These are phyloP conservation scores for Morpho deidamia DNA, from an alignment of 2,888 invertebrate genomes.

Conservation along the genomic window DNA sequence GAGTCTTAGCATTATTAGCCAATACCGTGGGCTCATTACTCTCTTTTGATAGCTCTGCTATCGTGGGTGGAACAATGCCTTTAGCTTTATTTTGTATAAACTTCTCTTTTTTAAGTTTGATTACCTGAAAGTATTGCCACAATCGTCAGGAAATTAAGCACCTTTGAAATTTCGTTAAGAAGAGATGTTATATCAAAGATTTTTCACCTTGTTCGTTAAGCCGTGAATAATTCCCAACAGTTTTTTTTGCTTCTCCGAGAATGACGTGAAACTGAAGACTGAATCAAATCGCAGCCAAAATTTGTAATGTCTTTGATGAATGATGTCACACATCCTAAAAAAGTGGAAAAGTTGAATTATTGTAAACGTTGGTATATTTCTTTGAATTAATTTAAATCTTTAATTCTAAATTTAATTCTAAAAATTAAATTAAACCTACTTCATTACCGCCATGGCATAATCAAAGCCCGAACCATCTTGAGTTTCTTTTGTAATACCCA, in stretches of 20 bases:
- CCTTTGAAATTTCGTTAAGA: no score
- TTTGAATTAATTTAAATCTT: no score
- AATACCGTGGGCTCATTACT: constrained; percentile 45
- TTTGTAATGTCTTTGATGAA: constrained; percentile 87
- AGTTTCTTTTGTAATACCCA: constrained; percentile 88
- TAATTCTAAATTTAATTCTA: no score
- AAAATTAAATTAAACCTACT: constrained; percentile 62
- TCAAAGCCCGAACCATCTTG: constrained; percentile 86
- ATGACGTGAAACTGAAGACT: constrained; percentile 83
- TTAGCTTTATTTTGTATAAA: constrained; percentile 71
- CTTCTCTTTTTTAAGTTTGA: constrained; percentile 80
- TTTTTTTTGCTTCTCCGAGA: constrained; percentile 82
- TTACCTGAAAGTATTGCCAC: constrained; percentile 50
- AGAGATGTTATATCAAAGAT: background rate
- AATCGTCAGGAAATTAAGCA: background rate
- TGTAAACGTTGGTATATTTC: no score
- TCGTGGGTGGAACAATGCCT: constrained; percentile 58
- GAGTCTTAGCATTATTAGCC: constrained; percentile 41
- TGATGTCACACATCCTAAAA: constrained; percentile 86
- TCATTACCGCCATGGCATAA: constrained; percentile 91
- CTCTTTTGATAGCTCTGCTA: constrained; percentile 54
- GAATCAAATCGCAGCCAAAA: constrained; percentile 84
- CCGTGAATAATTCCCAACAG: constrained; percentile 85
- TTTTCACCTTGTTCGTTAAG: constrained; percentile 82
- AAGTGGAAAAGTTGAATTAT: background rate